Evolutionary conservation across 2,113 vertebrate genomes (phyloP).

Genomic region (Amazona vittata): DNA sequence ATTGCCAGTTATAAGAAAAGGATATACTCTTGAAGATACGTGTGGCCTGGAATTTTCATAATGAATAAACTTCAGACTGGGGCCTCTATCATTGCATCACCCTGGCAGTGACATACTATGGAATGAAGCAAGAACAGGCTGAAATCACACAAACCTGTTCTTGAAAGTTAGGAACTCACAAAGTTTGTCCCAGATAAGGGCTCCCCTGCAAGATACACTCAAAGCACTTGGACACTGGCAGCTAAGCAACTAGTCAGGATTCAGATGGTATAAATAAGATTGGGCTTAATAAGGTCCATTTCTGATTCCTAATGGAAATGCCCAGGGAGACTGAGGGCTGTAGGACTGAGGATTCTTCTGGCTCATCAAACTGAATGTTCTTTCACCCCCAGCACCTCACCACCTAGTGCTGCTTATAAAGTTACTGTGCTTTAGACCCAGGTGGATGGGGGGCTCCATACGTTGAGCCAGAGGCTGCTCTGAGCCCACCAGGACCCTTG

Average conservation of each 20-base stretch:
- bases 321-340: background rate
- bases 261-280: background rate
- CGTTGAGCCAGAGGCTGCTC: accelerated
- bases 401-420: background rate
- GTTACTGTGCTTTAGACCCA: background rate
- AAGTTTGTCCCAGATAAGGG: background rate
- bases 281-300: background rate
- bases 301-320: background rate
- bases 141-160: background rate
- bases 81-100: background rate
- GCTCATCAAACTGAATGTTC: background rate
- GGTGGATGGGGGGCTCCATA: accelerated
- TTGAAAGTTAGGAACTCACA: background rate
- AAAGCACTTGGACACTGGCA: background rate
- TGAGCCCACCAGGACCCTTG: accelerated
- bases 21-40: background rate
- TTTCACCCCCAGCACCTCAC: background rate
- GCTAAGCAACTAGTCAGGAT: background rate
- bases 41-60: background rate
- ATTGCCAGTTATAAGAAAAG: background rate
- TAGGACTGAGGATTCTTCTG: background rate
- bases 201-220: background rate
- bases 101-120: background rate
- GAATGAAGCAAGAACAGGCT: background rate
- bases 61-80: background rate